Percentiles rank a stretch among this genome's conserved stretches.
Conservation (phyloP, 2,888 invertebrate genomes). For the Meteorus colon region DNA sequence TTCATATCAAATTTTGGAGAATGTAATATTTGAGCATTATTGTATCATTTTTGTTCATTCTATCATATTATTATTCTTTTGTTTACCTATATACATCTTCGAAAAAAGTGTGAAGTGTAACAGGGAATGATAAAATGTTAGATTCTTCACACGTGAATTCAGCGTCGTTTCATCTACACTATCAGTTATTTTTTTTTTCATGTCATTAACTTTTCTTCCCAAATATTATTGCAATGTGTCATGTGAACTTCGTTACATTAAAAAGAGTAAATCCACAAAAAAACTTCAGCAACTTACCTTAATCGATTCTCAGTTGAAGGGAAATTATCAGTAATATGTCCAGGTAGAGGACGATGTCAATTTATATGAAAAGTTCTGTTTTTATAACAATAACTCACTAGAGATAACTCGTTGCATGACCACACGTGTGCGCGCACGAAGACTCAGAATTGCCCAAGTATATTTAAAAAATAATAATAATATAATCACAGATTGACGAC, state of each 20-base stretch:
- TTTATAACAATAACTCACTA: slow-evolving; percentile 32
- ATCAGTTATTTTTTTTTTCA: slow-evolving; percentile 1
- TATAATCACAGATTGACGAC: slow-evolving; percentile 41
- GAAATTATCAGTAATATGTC: neutral
- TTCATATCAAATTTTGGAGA: neutral
- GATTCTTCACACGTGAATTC: slow-evolving; percentile 34
- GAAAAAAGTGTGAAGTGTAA: slow-evolving; percentile 10
- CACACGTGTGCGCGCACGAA: neutral
- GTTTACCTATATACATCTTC: slow-evolving; percentile 6
- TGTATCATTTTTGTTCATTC: slow-evolving; percentile 10
- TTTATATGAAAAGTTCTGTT: neutral
- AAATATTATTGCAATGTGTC: neutral
- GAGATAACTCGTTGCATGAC: slow-evolving; percentile 42
- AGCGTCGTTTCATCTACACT: neutral
- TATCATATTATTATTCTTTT: slow-evolving; percentile 17
- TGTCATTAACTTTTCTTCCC: neutral
- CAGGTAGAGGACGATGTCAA: neutral
- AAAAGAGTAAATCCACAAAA: neutral
- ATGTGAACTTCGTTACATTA: neutral
- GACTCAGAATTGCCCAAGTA: slow-evolving; percentile 8
- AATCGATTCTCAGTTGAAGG: neutral
- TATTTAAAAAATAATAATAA: slow-evolving; percentile 35
- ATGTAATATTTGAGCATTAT: slow-evolving; percentile 31
- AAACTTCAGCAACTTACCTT: slow-evolving; percentile 6
- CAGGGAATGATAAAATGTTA: slow-evolving; percentile 25